These are phyloP conservation scores for Intellagama lesueurii DNA, from an alignment of 2,797 vertebrate genomes.

Conservation along the genomic window DNA sequence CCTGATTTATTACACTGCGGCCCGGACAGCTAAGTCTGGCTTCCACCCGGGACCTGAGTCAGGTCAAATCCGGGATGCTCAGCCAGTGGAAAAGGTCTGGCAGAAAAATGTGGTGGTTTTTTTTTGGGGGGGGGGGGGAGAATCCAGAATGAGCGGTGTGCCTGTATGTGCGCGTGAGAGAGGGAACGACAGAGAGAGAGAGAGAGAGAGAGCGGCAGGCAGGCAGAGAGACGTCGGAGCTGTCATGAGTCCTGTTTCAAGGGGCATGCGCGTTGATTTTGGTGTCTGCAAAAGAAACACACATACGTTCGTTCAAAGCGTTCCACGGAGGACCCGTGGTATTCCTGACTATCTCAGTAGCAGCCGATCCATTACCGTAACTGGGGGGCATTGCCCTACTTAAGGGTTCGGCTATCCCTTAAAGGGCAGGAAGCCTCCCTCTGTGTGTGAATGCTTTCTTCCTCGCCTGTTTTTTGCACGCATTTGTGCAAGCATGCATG, in stretches of 20 bases:
- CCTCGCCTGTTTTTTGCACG: too few relatives aligned
- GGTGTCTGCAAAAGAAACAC: neutral
- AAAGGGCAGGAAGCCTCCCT: too few relatives aligned
- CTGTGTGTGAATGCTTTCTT: too few relatives aligned
- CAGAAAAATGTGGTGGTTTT: neutral
- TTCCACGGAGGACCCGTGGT: too few relatives aligned
- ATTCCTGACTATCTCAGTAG: too few relatives aligned
- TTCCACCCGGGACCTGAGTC: slow-evolving; percentile 6
- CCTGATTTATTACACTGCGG: slow-evolving; percentile 15
- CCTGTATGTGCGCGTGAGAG: neutral
- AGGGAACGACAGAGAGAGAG: fast-evolving
- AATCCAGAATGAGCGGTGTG: neutral
- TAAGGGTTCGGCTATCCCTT: too few relatives aligned
- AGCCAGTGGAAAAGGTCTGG: neutral
- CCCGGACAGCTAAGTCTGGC: neutral
- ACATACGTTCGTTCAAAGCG: neutral
- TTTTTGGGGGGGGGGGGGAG: too few relatives aligned
- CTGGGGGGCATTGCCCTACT: too few relatives aligned
- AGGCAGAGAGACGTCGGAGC: neutral
- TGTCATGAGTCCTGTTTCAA: neutral
- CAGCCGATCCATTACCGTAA: too few relatives aligned
- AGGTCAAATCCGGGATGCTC: slow-evolving; percentile 20
- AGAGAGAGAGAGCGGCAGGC: too few relatives aligned
- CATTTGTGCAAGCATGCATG: too few relatives aligned
- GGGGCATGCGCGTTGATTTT: neutral